Evolutionary conservation across 2,797 vertebrate species (phyloP), one percentile per base, ranked within the genome.

Genomic region (Leuciscus waleckii): DNA sequence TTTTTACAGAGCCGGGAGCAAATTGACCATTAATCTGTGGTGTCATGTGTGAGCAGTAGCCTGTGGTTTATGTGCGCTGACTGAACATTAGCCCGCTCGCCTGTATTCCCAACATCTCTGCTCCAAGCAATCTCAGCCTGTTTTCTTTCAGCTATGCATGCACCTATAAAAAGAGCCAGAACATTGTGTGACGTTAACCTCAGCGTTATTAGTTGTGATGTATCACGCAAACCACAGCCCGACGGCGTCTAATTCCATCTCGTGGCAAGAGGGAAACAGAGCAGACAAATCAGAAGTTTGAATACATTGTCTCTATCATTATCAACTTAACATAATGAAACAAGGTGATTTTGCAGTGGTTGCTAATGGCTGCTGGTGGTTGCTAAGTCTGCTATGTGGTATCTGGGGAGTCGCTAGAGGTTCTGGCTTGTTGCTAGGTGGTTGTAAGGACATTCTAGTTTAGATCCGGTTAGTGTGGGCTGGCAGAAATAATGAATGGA

Each of bases 21-120:
- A 49, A 78, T 54, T 78, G 68, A 65, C 43, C 69, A 82, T 86
- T 89, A 86, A 88, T 87, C 84, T 86, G 56, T 26, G 5, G 56
- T 69, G 54, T 63, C 61, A 37, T 68, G 80, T 83, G 83, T 75
- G 67, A 70, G n/a, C 58, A 39, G 73, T 21, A 43, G 67, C n/a
- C 23, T 41, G 32, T 76, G 71, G 79, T 84, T 80, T 87, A 87
- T 87, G 78, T 29, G n/a, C 51, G 8, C 79, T 68, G 86, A 56
- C 73, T 81, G 67, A 74, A 85, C 67, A 71, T 85, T 82, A 79
- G 71, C 86, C 67, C 10, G 19, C 71, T 63, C 41, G n/a, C 73
- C 75, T 71, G 56, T 65, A 61, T 39, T 65, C n/a, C 19, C 73
- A 35, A 43, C 49, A 67, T 39, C n/a, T 32, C 67, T 65, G 79